phyloP scores from a whole-genome alignment of 2,888 invertebrate species.

The Heliconius sara region DNA sequence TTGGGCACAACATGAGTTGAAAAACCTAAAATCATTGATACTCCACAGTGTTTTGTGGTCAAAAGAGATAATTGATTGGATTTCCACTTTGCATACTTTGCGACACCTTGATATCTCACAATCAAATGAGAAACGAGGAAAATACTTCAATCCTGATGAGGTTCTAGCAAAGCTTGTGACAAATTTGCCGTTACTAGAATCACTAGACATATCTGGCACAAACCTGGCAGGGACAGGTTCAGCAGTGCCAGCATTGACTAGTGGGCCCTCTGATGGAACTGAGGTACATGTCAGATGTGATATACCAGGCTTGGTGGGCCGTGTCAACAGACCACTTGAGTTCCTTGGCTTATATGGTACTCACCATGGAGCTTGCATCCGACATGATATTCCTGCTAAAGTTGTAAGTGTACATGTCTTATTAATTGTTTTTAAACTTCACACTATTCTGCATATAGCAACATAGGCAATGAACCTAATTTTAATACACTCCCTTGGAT shows the following conservation, averaged over 20 bases:
- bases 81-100: constrained; percentile 82
- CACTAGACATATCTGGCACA: constrained; percentile 97
- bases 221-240: constrained; percentile 95
- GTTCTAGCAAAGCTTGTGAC: constrained; percentile 88
- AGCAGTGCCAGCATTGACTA: constrained; percentile 69
- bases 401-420: constrained; percentile 81
- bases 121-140: constrained; percentile 87
- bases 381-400: constrained; percentile 95
- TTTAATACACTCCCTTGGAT: neutral
- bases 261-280: constrained; percentile 51
- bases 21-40: constrained; percentile 88
- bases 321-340: constrained; percentile 90
- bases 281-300: constrained; percentile 84
- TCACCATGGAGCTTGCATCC: constrained; percentile 93
- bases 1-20: constrained; percentile 86
- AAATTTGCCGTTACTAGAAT: constrained; percentile 89
- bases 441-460: neutral
- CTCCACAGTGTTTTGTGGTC: constrained; percentile 91
- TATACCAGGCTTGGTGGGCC: constrained; percentile 92
- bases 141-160: constrained; percentile 89
- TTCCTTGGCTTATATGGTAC: constrained; percentile 97
- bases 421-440: neutral
- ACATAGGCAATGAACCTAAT: neutral
- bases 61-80: constrained; percentile 85
- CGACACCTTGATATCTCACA: constrained; percentile 94